Evolutionary conservation across 2,113 vertebrate species (phyloP), one percentile per base, ranked within the genome.

Genomic region (Vulpes ferrilata): DNA sequence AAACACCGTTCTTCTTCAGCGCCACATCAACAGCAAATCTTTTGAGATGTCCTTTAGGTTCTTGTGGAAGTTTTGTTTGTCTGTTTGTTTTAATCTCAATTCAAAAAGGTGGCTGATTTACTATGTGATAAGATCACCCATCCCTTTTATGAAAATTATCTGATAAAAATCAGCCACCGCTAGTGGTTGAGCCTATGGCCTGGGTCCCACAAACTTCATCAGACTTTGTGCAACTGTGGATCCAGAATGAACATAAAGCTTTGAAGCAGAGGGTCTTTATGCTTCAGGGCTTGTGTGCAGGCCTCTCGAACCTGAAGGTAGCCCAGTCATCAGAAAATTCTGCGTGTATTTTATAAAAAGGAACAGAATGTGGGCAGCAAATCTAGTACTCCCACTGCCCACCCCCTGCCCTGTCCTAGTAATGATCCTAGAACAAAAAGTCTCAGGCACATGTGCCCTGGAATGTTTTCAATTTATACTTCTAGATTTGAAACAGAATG

Each of bases 161-260:
- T 82, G 65, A 80, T 95, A 90, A 86, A 78, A 91, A 60, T 15
- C 12, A 65, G 35, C 91, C n/a, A 43, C 12, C 10, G 15, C 67
- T 48, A 23, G 43, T n/a, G 27, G 20, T 10, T 67, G 43, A 89
- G 23, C 13, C 51, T 64, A 74, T 57, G 74, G 27, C 1, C 13
- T 80, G 57, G 10, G 9, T 88, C 76, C 17, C 78, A 88, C 76
- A 80, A 15, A 69, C 15, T 22, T 85, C n/a, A 95, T 60, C 78
- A 93, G 90, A 93, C 91, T 60, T 83, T n/a, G 55, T 65, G 25
- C 1, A 94, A 38, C 53, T 60, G 48, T 27, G 15, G 73, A 30
- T 87, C 51, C 30, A 60, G 69, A 94, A 11, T 53, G 20, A 87
- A 38, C 17, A 51, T 57, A 35, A 17, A 43, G 13, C 23, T 57